A percentile compares a stretch with the other conserved stretches of the same genome.
phyloP scores from a whole-genome alignment of 2,113 vertebrate species.

The Piliocolobus tephrosceles region DNA sequence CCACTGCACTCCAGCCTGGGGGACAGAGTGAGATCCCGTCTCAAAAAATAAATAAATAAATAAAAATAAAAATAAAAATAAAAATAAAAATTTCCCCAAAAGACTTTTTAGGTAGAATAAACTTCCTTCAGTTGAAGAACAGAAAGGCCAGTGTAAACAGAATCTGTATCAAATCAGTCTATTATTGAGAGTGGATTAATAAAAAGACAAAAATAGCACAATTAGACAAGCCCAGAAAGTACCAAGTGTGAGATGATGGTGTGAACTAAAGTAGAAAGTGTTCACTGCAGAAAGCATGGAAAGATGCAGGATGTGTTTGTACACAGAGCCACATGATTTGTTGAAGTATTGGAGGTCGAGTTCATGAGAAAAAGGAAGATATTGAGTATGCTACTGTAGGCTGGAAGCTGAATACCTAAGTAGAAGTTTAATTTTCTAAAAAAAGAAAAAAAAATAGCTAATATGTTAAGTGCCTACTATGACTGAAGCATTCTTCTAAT shows the following conservation, averaged over 20 bases:
- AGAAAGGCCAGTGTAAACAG: not conserved
- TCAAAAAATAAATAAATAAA: too few species aligned
- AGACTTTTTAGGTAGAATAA: not conserved
- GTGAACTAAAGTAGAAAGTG: not conserved
- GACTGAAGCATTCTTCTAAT: not conserved
- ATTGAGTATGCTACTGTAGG: not conserved
- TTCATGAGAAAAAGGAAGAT: not conserved
- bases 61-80: too few species aligned
- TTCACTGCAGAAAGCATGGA: not conserved
- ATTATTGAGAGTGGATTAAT: not conserved
- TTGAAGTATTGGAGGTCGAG: not conserved
- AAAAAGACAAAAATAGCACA: not conserved
- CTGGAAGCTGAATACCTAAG: not conserved
- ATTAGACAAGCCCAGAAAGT: not conserved
- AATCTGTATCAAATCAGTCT: not conserved
- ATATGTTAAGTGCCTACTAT: not conserved
- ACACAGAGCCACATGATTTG: not conserved
- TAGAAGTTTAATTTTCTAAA: not conserved
- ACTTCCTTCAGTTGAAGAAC: not conserved
- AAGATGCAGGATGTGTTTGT: not conserved
- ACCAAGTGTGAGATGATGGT: not conserved
- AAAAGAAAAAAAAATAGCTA: not conserved
- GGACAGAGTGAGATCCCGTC: too few species aligned
- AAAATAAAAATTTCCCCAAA: not conserved
- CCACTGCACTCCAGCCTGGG: too few species aligned